Conservation (phyloP, 2,888 invertebrate genomes). For the Pseudococcus jackbeardsleyi region DNA sequence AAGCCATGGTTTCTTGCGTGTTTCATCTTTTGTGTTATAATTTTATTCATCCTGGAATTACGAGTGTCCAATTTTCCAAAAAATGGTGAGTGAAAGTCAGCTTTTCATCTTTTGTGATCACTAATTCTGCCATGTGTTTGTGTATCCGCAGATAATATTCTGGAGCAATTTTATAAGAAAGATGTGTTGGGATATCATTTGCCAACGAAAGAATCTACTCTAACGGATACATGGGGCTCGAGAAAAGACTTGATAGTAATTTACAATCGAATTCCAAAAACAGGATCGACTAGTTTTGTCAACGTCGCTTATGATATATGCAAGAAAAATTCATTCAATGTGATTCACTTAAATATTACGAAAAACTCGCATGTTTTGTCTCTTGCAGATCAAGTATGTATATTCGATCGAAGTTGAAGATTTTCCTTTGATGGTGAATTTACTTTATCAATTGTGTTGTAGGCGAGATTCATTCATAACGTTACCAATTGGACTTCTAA, state of each 20-base stretch:
- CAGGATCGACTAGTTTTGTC: slow-evolving; percentile 96
- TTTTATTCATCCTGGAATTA: slow-evolving; percentile 49
- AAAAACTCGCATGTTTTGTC: slow-evolving; percentile 97
- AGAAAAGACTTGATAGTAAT: slow-evolving; percentile 73
- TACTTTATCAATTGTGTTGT: slow-evolving; percentile 67
- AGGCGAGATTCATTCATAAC: slow-evolving; percentile 87
- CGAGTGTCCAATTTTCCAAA: slow-evolving; percentile 41
- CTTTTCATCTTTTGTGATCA: background rate
- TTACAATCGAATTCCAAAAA: slow-evolving; percentile 97
- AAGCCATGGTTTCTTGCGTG: slow-evolving; percentile 52
- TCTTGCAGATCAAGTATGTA: slow-evolving; percentile 84
- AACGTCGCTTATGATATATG: slow-evolving; percentile 91
- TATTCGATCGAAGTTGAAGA: background rate
- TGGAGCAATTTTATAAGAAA: slow-evolving; percentile 37
- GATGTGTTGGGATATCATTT: background rate
- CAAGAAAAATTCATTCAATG: slow-evolving; percentile 83
- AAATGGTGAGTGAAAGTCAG: background rate
- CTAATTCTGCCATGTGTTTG: background rate
- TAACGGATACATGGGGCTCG: background rate
- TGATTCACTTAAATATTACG: slow-evolving; percentile 95
- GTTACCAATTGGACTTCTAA: slow-evolving; percentile 89
- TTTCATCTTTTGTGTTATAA: slow-evolving; percentile 25
- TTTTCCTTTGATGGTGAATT: background rate
- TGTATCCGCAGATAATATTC: background rate
- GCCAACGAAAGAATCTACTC: background rate